A percentile compares a stretch with the other conserved stretches of the same genome.
These are phyloP conservation scores for Enteromius thamalakanensis DNA, from an alignment of 2,797 vertebrate genomes.

Conservation along the genomic window DNA sequence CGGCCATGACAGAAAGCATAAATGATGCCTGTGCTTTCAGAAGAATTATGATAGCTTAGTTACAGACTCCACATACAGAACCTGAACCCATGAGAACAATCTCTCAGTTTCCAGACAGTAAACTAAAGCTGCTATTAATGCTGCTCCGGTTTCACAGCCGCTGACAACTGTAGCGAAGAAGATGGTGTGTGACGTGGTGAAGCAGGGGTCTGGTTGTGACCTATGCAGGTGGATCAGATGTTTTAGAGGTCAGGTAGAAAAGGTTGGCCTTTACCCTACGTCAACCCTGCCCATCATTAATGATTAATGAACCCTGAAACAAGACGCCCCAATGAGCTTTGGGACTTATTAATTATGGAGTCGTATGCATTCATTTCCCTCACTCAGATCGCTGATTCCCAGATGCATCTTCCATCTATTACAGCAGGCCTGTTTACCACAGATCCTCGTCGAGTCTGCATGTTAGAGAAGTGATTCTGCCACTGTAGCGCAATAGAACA, in stretches of 20 bases:
- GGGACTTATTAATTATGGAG: conserved; percentile 78
- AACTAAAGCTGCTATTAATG: conserved; percentile 18
- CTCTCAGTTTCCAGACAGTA: conserved; percentile 15
- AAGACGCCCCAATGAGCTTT: conserved; percentile 58
- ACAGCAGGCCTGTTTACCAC: conserved; percentile 25
- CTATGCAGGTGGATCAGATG: conserved; percentile 52
- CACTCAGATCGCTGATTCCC: conserved; percentile 54
- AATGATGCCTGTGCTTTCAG: conserved; percentile 19
- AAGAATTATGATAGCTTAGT: conserved; percentile 15
- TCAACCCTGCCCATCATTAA: conserved; percentile 64
- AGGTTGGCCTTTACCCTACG: conserved; percentile 39
- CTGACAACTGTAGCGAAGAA: background rate
- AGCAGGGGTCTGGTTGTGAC: conserved; percentile 26
- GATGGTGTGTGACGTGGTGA: background rate
- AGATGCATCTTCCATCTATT: background rate
- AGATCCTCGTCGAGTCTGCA: background rate
- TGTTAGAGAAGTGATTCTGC: conserved; percentile 19
- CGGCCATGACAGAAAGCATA: background rate
- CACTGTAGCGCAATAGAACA: background rate
- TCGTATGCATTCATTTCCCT: conserved; percentile 59
- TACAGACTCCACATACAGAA: conserved; percentile 23
- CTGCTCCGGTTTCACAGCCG: conserved; percentile 16
- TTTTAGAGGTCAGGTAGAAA: conserved; percentile 44
- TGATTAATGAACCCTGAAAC: conserved; percentile 76
- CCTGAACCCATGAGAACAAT: background rate